These are phyloP conservation scores for Onychorhynchus coronatus DNA, from an alignment of 2,113 vertebrate species.

Conservation along the genomic window DNA sequence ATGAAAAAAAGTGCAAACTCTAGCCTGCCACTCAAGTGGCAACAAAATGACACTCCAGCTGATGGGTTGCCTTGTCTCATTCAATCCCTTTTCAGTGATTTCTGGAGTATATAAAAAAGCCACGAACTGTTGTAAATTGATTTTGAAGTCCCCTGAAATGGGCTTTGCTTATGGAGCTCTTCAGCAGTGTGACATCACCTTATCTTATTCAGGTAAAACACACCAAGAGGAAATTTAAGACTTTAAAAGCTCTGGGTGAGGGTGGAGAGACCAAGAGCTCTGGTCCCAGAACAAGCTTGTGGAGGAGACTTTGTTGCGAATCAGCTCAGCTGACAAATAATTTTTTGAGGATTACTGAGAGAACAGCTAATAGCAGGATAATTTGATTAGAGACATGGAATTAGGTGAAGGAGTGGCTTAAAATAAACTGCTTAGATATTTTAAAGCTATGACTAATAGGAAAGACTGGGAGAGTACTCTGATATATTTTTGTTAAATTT, in stretches of 20 bases:
- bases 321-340: slow-evolving; percentile 53
- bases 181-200: not conserved
- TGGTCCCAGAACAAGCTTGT: not conserved
- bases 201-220: not conserved
- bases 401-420: slow-evolving; percentile 22
- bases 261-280: not conserved
- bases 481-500: not conserved
- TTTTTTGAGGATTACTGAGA: slow-evolving; percentile 6
- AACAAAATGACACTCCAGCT: not conserved
- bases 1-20: not conserved
- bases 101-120: not conserved
- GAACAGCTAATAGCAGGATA: slow-evolving; percentile 23
- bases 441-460: slow-evolving; percentile 32
- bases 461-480: not conserved
- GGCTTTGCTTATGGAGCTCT: not conserved
- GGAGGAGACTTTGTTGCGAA: slow-evolving; percentile 42
- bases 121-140: not conserved
- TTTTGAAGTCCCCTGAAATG: not conserved
- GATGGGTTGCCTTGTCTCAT: rapidly evolving
- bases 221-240: not conserved
- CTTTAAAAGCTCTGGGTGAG: not conserved
- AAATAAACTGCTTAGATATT: slow-evolving; percentile 50
- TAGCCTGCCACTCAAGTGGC: not conserved
- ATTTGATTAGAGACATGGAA: slow-evolving; percentile 49
- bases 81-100: not conserved